Evolutionary conservation across 2,888 invertebrate species (phyloP), one percentile per base, ranked within the genome.

Genomic region (Iselma pallidipennis): DNA sequence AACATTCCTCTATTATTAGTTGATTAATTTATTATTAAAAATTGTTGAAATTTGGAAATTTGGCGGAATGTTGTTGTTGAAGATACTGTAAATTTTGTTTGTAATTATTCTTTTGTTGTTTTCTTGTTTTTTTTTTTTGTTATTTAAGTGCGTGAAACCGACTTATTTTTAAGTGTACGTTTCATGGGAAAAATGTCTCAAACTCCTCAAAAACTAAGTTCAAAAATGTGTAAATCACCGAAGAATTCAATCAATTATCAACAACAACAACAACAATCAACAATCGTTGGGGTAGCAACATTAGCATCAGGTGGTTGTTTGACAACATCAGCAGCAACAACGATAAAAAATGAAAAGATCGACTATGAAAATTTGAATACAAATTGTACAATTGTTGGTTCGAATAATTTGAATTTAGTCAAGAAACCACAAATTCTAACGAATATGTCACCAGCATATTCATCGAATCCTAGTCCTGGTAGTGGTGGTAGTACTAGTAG

Each of bases 161-260:
- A 4, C 12, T n/a, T 31, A 31, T n/a, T 14, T 37, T 37, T 14
- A 37, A 37, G 37, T 37, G 37, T 37, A 16, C 37, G 37, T 37
- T 37, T 53, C 29, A 26, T 59, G 69, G 56, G 66, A 77, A 80
- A 78, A 74, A 81, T 81, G 81, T 81, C 81, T 80, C 80, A 80
- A 68, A 77, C 73, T 71, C 78, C 78, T 52, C 76, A 76, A 67
- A 79, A 79, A 66, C 68, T 76, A 59, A 69, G 74, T 69, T 77
- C 77, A 71, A 82, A 82, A 74, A 82, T 82, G 82, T 82, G 82
- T 75, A 82, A 82, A 73, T 81, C 81, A 66, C 82, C 81, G 66
- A 82, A 82, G 73, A 80, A 73, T 74, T 68, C 74, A 23, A 62
- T 51, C n/a, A 73, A 68, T 62, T 76, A 73, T 63, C 75, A 74